Evolutionary conservation across 2,888 invertebrate genomes (phyloP).

Genomic region (Nematopogon swammerdamellus): DNA sequence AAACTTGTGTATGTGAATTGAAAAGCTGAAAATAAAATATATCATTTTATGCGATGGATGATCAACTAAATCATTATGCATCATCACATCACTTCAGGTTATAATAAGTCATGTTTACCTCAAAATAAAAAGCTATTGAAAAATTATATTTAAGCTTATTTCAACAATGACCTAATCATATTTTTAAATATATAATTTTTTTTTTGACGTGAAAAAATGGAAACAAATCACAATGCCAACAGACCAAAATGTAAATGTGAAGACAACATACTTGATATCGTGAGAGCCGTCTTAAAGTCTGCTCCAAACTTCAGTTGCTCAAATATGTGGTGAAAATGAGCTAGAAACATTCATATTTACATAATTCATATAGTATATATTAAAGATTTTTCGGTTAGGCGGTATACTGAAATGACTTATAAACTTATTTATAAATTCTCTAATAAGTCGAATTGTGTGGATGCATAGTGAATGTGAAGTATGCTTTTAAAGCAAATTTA

Average conservation of each 20-base stretch:
- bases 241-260: not conserved
- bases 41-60: too few relatives aligned
- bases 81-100: too few relatives aligned
- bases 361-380: constrained; percentile 2
- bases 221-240: too few relatives aligned
- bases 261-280: constrained; percentile 67
- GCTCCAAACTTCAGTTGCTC: constrained; percentile 74
- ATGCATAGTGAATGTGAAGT: too few relatives aligned
- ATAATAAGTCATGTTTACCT: too few relatives aligned
- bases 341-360: constrained; percentile 41
- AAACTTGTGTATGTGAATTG: constrained; percentile 89
- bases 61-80: too few relatives aligned
- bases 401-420: not conserved
- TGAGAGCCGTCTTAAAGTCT: constrained; percentile 64
- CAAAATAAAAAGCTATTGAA: constrained; percentile 3
- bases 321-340: constrained; percentile 89
- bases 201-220: too few relatives aligned
- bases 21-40: constrained; percentile 65
- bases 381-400: not conserved
- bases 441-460: too few relatives aligned
- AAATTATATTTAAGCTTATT: not conserved
- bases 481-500: too few relatives aligned
- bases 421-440: not conserved
- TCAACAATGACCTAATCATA: too few relatives aligned
- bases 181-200: too few relatives aligned